Percentiles rank a stretch among this genome's conserved stretches.
These are phyloP conservation scores for Eriocheir sinensis DNA, from an alignment of 1,140 invertebrate genomes.

Conservation along the genomic window DNA sequence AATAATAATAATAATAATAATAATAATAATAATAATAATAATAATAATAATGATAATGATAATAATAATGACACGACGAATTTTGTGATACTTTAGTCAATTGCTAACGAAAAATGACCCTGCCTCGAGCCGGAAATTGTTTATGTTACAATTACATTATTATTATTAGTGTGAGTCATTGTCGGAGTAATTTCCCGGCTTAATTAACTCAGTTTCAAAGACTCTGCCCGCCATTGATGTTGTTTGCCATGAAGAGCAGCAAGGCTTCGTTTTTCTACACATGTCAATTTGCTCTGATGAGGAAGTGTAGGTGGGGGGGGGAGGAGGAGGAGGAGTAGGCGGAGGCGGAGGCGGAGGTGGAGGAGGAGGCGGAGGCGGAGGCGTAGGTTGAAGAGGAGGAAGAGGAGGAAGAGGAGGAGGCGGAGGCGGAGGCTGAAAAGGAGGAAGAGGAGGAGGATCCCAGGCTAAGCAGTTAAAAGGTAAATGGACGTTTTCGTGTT, in stretches of 20 bases:
- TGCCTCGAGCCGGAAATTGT: neutral
- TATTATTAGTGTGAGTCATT: constrained; percentile 15
- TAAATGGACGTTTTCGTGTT: too few relatives aligned
- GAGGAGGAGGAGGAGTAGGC: neutral
- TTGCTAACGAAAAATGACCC: too few relatives aligned
- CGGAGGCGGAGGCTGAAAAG: neutral
- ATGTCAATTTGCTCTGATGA: too few relatives aligned
- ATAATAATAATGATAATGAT: too few relatives aligned
- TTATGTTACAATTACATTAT: neutral
- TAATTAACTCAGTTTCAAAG: neutral
- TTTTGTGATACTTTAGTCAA: too few relatives aligned
- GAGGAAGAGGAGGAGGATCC: too few relatives aligned
- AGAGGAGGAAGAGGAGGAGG: neutral
- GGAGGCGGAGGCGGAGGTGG: neutral
- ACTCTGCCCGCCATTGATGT: neutral
- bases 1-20: too few relatives aligned
- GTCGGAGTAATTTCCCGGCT: neutral
- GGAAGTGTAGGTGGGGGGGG: neutral
- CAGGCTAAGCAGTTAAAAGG: too few relatives aligned
- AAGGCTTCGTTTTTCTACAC: too few relatives aligned
- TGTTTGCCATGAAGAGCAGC: neutral
- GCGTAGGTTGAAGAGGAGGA: neutral
- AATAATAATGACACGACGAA: too few relatives aligned
- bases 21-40: too few relatives aligned
- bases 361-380: too few relatives aligned